Evolutionary conservation across 1,140 invertebrate species (phyloP).

Genomic region (Bilobella aurantiaca): DNA sequence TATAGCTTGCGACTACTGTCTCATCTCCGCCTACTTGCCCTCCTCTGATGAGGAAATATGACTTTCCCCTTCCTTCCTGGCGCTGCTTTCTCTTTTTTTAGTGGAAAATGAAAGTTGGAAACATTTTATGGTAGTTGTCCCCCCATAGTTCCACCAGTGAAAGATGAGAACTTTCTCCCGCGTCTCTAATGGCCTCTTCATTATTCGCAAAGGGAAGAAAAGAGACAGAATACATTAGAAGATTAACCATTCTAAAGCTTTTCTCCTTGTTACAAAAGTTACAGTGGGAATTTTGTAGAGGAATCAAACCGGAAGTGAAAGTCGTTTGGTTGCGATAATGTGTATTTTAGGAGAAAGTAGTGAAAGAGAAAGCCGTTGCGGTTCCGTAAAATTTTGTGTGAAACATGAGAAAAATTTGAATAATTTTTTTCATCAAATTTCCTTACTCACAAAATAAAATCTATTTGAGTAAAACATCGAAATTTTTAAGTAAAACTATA

Average conservation of each 20-base stretch:
- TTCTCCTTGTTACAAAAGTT: not conserved
- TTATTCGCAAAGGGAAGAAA: not conserved
- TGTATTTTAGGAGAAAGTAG: no score
- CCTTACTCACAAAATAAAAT: no score
- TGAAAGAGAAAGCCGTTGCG: no score
- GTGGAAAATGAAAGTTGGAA: not conserved
- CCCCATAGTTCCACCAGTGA: not conserved
- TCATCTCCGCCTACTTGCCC: slow-evolving; percentile 1
- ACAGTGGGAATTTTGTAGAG: no score
- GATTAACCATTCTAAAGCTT: not conserved
- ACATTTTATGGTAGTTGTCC: not conserved
- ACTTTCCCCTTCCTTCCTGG: not conserved
- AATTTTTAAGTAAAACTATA: no score
- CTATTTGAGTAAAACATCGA: no score
- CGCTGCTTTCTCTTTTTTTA: not conserved
- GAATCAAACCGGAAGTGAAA: no score
- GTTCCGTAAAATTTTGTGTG: no score
- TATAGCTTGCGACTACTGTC: not conserved
- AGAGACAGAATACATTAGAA: slow-evolving; percentile 7
- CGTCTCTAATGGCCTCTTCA: not conserved
- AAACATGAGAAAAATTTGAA: no score
- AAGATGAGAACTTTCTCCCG: slow-evolving; percentile 1
- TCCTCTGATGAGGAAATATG: not conserved
- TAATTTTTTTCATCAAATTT: no score
- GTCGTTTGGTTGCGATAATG: no score